Percentiles rank a stretch among this genome's conserved stretches.
phyloP scores from a whole-genome alignment of 2,888 invertebrate genomes.

The Cylloceria caligata region DNA sequence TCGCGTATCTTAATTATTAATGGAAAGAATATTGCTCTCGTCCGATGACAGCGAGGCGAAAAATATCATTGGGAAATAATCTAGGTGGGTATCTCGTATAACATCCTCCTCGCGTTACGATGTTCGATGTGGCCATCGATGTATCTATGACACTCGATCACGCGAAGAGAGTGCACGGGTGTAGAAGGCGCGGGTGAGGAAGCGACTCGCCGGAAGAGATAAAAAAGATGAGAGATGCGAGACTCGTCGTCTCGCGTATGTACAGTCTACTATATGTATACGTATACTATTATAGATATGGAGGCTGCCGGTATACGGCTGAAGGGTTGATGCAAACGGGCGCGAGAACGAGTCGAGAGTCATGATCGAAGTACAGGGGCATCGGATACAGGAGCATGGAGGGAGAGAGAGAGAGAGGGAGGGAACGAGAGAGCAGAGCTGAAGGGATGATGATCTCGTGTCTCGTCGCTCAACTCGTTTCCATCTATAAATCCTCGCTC shows the following conservation, averaged over 20 bases:
- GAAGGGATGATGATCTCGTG: slow-evolving; percentile 62
- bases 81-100: not conserved
- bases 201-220: slow-evolving; percentile 64
- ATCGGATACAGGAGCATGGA: slow-evolving; percentile 33
- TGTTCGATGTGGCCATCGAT: slow-evolving; percentile 32
- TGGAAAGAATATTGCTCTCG: slow-evolving; percentile 1
- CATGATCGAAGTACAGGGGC: slow-evolving; percentile 60
- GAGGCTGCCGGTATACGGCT: slow-evolving; percentile 47
- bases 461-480: slow-evolving; percentile 66
- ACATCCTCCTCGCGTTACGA: slow-evolving; percentile 13
- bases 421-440: slow-evolving; percentile 29
- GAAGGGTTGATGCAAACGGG: slow-evolving; percentile 66
- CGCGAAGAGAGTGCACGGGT: slow-evolving; percentile 50
- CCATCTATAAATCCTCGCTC: slow-evolving; percentile 62
- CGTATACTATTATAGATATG: slow-evolving; percentile 33
- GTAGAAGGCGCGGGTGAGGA: slow-evolving; percentile 61
- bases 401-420: slow-evolving; percentile 22
- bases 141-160: slow-evolving; percentile 57
- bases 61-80: slow-evolving; percentile 14
- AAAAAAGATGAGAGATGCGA: slow-evolving; percentile 66
- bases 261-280: slow-evolving; percentile 17
- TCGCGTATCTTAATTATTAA: not conserved
- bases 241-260: slow-evolving; percentile 9
- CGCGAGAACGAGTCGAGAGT: slow-evolving; percentile 66
- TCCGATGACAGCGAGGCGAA: not conserved